phyloP scores from a whole-genome alignment of 2,888 invertebrate species.

The Aporophyla nigra region DNA sequence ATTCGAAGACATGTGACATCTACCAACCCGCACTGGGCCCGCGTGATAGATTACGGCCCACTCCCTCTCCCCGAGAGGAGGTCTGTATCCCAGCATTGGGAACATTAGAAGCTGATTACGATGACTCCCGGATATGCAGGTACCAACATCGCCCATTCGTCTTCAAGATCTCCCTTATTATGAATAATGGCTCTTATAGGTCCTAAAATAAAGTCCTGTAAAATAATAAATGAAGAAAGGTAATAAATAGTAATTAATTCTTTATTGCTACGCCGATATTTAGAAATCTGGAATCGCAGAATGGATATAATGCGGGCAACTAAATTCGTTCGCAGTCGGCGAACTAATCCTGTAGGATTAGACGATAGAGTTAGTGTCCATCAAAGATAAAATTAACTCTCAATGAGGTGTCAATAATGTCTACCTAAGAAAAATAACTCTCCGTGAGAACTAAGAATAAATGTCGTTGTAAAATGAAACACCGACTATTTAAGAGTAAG shows the following conservation, averaged over 20 bases:
- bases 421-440: neutral
- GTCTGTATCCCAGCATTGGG: no score
- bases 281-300: neutral
- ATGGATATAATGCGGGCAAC: conserved; percentile 31
- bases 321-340: neutral
- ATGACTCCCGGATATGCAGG: neutral
- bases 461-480: neutral
- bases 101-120: no score
- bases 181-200: neutral
- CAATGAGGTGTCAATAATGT: neutral
- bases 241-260: neutral
- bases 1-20: no score
- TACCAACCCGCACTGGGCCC: no score
- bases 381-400: conserved; percentile 22
- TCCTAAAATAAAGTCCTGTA: neutral
- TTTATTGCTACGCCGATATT: neutral
- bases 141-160: neutral
- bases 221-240: neutral
- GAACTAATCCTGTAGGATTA: conserved; percentile 4
- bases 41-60: no score
- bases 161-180: neutral
- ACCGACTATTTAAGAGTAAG: neutral
- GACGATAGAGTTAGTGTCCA: conserved; percentile 9
- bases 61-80: no score
- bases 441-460: no score